phyloP scores from a whole-genome alignment of 2,113 vertebrate species.

The Cyanoderma ruficeps region DNA sequence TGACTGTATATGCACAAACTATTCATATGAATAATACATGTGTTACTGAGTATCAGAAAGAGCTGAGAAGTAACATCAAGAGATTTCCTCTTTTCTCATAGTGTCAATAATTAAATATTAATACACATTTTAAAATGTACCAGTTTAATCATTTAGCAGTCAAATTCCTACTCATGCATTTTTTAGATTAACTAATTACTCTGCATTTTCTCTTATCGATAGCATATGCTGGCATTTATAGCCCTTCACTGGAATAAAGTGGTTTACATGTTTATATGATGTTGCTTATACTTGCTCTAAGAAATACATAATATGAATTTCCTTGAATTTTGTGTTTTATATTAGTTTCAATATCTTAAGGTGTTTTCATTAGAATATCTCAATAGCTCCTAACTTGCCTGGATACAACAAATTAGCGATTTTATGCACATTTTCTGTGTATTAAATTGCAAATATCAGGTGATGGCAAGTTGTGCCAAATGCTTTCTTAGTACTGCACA shows the following conservation, averaged over 20 bases:
- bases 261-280: slow-evolving; percentile 12
- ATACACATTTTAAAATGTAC: slow-evolving; percentile 46
- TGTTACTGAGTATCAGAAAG: slow-evolving; percentile 42
- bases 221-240: slow-evolving; percentile 43
- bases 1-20: slow-evolving; percentile 59
- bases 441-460: neutral
- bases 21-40: slow-evolving; percentile 66
- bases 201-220: slow-evolving; percentile 32
- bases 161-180: slow-evolving; percentile 71
- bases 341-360: neutral
- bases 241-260: neutral
- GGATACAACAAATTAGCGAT: neutral
- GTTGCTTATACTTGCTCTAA: neutral
- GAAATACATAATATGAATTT: neutral
- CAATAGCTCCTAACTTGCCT: neutral
- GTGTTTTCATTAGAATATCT: neutral
- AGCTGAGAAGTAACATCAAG: slow-evolving; percentile 55
- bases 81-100: slow-evolving; percentile 54
- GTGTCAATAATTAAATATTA: slow-evolving; percentile 66
- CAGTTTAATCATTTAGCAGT: slow-evolving; percentile 71
- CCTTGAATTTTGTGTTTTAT: neutral
- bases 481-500: neutral
- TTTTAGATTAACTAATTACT: slow-evolving; percentile 71
- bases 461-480: neutral
- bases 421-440: neutral